A percentile compares a stretch with the other conserved stretches of the same genome.
Evolutionary conservation across 2,113 vertebrate species (phyloP).

Genomic region (Cebidichthys violaceus): DNA sequence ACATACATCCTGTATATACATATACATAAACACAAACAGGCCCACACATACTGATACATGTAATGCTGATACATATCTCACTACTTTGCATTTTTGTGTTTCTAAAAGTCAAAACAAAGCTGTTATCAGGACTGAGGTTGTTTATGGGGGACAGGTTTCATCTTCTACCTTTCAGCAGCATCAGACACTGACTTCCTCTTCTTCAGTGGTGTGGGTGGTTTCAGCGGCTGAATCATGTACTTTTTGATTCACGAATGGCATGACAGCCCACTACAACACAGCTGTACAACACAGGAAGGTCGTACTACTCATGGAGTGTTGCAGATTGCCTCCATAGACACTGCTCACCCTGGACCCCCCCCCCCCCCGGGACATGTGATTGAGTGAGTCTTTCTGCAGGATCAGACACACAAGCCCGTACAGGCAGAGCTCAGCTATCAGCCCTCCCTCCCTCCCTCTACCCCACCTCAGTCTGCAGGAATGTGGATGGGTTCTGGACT

Average conservation of each 20-base stretch:
- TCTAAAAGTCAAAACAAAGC: neutral
- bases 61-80: too few relatives aligned
- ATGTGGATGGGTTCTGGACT: slow-evolving; percentile 55
- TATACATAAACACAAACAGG: too few relatives aligned
- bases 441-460: slow-evolving; percentile 7
- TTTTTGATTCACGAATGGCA: slow-evolving; percentile 16
- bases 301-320: neutral
- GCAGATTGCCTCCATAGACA: neutral
- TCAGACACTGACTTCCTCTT: slow-evolving; percentile 13
- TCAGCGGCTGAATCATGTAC: slow-evolving; percentile 23
- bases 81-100: neutral
- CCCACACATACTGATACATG: too few relatives aligned
- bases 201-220: neutral
- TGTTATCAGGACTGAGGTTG: neutral
- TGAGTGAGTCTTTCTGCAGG: neutral
- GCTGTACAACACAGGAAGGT: neutral
- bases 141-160: neutral
- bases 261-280: neutral
- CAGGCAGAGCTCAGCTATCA: slow-evolving; percentile 55
- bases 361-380: slow-evolving; percentile 40
- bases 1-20: too few relatives aligned
- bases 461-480: slow-evolving; percentile 38
- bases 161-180: neutral
- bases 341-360: neutral
- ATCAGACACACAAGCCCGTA: slow-evolving; percentile 49